Evolutionary conservation across 2,797 vertebrate genomes (phyloP), one percentile per base, ranked within the genome.

Genomic region (Brachyalestes nurse): DNA sequence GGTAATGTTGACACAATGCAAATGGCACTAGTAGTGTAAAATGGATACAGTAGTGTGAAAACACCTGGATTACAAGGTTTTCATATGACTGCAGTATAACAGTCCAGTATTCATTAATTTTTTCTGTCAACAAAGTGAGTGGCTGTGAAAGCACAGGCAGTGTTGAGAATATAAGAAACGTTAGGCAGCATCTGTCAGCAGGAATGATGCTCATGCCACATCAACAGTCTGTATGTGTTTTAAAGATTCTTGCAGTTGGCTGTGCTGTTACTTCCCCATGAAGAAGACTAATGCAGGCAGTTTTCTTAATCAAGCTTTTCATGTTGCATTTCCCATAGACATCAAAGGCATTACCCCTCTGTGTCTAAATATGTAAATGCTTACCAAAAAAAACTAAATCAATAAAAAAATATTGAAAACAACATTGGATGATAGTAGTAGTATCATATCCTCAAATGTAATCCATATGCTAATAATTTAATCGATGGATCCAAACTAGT

Each of bases 251-350:
- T n/a, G 38, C 65, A 67, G 65, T 40, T 45, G 65, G 65, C 17
- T 45, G 10, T 45, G 65, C 40, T 21, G 7, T 67, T 67, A 10
- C 10, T 45, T 21, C 19, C 40, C 65, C 65, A 12, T 5, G 65
- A 67, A 10, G 19, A 67, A 45, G 23, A 28, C 21, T 57, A 79
- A 58, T 8, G 47, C 77, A 82, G 78, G 78, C 66, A 84, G 85
- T 91, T 89, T 82, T 87, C 86, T 89, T 90, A 88, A 92, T 88
- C 83, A 86, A 23, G 49, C 75, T 88, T 85, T 88, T 88, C 85
- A 90, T 87, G 84, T 72, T 38, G 77, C 72, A 83, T 91, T 89
- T 89, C 83, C 49, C 88, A 69, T 74, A 83, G 87, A 88, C 84
- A 91, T 90, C 88, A 91, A 90, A 91, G 88, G 80, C 85, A 87